Evolutionary conservation across 2,888 invertebrate species (phyloP).

Genomic region (Andrena chrysosceles): DNA sequence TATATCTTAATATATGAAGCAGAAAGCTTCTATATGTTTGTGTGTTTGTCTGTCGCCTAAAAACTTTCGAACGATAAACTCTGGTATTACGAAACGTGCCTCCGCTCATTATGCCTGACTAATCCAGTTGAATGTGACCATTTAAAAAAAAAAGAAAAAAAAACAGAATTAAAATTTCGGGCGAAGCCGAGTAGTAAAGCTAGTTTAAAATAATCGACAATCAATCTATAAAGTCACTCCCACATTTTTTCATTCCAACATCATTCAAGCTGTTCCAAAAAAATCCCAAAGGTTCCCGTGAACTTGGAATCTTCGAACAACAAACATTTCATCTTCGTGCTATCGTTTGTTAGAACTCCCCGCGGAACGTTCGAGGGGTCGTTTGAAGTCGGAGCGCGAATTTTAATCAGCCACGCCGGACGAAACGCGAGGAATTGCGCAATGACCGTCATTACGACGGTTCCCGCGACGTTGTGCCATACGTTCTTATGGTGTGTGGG

Average conservation of each 20-base stretch:
- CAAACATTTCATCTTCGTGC: not conserved
- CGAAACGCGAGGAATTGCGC: constrained; percentile 40
- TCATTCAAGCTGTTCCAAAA: not conserved
- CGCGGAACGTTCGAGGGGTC: not conserved
- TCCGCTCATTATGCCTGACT: too few species aligned
- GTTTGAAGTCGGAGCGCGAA: constrained; percentile 10
- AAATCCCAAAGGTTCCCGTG: not conserved
- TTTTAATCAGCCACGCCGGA: constrained; percentile 37
- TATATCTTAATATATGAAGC: too few species aligned
- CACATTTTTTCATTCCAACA: not conserved
- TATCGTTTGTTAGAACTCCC: not conserved
- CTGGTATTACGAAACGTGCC: too few species aligned
- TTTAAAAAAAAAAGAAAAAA: too few species aligned
- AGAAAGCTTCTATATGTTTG: too few species aligned
- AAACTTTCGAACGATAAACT: too few species aligned
- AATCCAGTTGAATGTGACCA: too few species aligned
- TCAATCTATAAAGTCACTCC: not conserved
- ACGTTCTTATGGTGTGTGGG: constrained; percentile 46
- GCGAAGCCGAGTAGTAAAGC: too few species aligned
- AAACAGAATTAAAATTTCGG: too few species aligned
- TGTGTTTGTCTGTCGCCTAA: too few species aligned
- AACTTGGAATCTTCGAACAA: not conserved
- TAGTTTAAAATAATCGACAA: too few species aligned
- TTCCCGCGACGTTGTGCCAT: constrained; percentile 39
- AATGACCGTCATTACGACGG: constrained; percentile 46